Base-by-base conservation (phyloP, 1,140 invertebrate genomes). In the Drosophila quadrilineata region DNA sequence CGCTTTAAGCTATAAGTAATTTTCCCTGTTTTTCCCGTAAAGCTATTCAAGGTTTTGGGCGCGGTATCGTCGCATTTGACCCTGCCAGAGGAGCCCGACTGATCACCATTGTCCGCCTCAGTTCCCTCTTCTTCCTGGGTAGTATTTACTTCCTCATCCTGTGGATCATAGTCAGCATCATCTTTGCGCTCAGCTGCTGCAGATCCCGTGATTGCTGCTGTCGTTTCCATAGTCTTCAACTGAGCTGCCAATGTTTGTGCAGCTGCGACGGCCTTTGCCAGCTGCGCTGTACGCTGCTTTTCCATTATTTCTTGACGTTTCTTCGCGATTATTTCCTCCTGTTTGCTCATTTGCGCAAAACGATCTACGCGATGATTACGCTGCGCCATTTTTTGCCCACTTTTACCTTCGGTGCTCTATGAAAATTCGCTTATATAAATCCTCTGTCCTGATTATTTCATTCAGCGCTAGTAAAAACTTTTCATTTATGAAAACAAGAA, bases 281-380 rank as follows among this genome's bases (percentile, higher is more conserved):
- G 87, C 75, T 93, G 91, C 24, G 91, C 90, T 14, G 91, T 91
- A 58, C 92, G 91, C 90, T 93, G 88, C 75, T 93, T 94, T 12
- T 93, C 92, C 72, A 94, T 92, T 65, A 95, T 95, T 82, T 95
- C 94, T 48, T 91, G 90, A 45, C 94, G 94, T 71, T 95, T 95
- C 72, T 94, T 93, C 64, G 94, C 93, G 64, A 95, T 95, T 62
- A 95, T 90, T 88, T 94, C 92, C 77, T 95, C 94, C 77, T 95
- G 94, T 72, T 94, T 94, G 6, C 92, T 93, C 94, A 89, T 89
- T 31, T 89, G 87, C 24, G 87, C 87, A 53, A 89, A 88, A 10
- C 87, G 87, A 65, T 89, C 87, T 36, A 87, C 70, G 4, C 87
- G 70, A 40, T 79, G 68, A 70, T 85, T 85, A n/a, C 87, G 77